Base-by-base conservation (phyloP, 2,888 invertebrate genomes). In the Plebejus melissa region DNA sequence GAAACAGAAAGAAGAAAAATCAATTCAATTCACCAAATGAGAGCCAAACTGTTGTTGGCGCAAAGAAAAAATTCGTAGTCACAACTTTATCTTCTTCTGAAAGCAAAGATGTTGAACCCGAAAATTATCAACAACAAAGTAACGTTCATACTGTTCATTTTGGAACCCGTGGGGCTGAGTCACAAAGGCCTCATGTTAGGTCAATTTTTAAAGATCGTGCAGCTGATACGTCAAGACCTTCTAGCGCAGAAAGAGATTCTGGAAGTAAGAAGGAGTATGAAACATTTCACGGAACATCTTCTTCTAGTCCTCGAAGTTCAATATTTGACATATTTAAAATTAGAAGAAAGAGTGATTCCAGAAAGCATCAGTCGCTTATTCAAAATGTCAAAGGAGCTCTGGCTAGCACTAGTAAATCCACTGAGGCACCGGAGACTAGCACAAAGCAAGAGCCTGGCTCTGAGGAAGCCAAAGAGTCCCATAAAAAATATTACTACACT, bases 401-500 rank as follows among this genome's bases (percentile, higher is more conserved):
- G 74, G 83, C 81, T 74, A 79, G 85, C 77, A 81, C 85, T 75
- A 77, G 84, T 38, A 91, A 90, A 83, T 82, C 89, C 28, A 83
- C 86, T 69, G 92, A 93, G 81, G 84, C 85, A 70, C 88, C 89
- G 58, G 92, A 92, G 80, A 79, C 82, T 54, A 65, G 32, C 32
- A 79, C 87, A 70, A 88, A 88, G 80, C 88, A 88, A 77, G 90
- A 90, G 74, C 83, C 83, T 77, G 85, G 82, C 79, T 79, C 80
- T 74, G 83, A 85, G 41, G 90, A 90, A 46, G 80, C 86, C 32
- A 93, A 91, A 84, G 90, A 90, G 82, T 90, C 92, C 58, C 88
- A 93, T 82, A 92, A 93, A 79, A 93, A 91, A 78, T 93, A 93
- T 85, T 93, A 93, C 78, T 93, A 93, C 81, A 93, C 93, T n/a